Base-by-base conservation (phyloP, 2,888 invertebrate species). In the Protodeltote pygarga region DNA sequence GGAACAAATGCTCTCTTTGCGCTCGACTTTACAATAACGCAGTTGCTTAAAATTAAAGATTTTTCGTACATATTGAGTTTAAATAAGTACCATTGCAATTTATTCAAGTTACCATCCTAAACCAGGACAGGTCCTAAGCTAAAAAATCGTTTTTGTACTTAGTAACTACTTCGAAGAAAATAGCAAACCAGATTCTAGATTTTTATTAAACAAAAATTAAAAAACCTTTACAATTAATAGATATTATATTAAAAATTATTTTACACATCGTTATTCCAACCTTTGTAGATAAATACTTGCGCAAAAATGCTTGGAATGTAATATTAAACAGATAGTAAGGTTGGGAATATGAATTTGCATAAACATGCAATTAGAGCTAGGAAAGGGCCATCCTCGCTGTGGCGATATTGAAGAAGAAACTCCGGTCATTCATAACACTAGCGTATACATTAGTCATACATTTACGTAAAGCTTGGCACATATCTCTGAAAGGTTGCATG, bases 291-390 rank as follows among this genome's bases (percentile, higher is more conserved):
- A 49, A 34, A 55, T 32, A 44, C 29, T 35, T 24, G 6, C 6
- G 28, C 20, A 65, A 65, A 76, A 61, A 66, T 59, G 57, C 55
- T 57, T 48, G 61, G 71, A 75, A 74, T 74, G 69, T 71, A 70
- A 75, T 75, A 79, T 70, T 65, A 74, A 69, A 68, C 49, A 62
- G 62, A 61, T 58, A 65, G 54, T 58, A 60, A 62, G 61, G 64
- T 60, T 49, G 57, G 59, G 75, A 58, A 65, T 50, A 53, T 57
- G 59, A 71, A 80, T 83, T 78, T 79, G 75, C 82, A 83, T 83
- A 83, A 82, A 82, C 81, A 80, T 75, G 79, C 83, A 80, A 82
- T 83, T 82, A 82, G 74, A 79, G 75, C 65, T 64, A 67, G 65
- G 65, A 63, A 67, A 65, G 71, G 73, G 71, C 67, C 68, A 71